These are phyloP conservation scores for Paguma larvata DNA, from an alignment of 2,797 vertebrate species.

Conservation along the genomic window DNA sequence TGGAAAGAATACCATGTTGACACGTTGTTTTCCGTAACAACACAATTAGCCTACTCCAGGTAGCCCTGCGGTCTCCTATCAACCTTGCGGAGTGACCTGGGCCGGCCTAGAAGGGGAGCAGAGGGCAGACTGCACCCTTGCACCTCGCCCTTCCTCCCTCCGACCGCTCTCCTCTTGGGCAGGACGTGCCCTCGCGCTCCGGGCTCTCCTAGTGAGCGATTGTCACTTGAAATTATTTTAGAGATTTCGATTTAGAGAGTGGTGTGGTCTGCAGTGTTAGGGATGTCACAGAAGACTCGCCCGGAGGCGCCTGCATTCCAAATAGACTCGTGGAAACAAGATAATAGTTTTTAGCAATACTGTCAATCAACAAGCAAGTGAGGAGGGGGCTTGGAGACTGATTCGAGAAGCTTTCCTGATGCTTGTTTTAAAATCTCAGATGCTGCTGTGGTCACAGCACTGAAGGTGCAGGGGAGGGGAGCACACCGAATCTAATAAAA, in stretches of 20 bases:
- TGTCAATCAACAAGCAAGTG: neutral
- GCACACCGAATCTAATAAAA: rapidly evolving
- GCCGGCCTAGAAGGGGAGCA: neutral
- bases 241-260: too few relatives aligned
- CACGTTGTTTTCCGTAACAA: neutral
- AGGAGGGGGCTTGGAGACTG: neutral
- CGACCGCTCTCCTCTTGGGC: rapidly evolving
- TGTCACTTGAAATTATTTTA: too few relatives aligned
- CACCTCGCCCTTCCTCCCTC: rapidly evolving
- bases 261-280: too few relatives aligned
- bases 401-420: neutral
- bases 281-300: neutral
- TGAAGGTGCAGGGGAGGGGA: rapidly evolving
- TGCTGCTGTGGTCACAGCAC: neutral
- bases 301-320: neutral
- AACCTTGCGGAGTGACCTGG: neutral
- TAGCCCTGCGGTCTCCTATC: neutral
- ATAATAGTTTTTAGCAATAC: neutral
- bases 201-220: rapidly evolving
- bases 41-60: too few relatives aligned
- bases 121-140: neutral
- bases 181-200: neutral
- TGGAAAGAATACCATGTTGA: neutral
- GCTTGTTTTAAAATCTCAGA: neutral
- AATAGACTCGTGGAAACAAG: neutral